Evolutionary conservation across 2,797 vertebrate species (phyloP).

Genomic region (Cynopterus sphinx): DNA sequence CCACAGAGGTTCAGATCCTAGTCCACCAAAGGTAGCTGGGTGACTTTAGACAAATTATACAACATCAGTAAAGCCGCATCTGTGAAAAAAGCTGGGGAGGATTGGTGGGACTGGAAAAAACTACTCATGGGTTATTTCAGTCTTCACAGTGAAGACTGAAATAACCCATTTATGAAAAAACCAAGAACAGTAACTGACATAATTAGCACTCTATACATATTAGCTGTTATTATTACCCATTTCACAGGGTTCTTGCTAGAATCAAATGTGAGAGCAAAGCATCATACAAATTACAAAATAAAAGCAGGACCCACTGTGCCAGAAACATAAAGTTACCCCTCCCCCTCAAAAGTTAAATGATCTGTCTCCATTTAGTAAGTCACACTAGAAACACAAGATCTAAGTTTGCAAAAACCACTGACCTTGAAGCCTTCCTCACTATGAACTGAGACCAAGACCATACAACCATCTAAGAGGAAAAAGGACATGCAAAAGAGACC

Average conservation of each 20-base stretch:
- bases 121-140: too few species aligned
- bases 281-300: neutral
- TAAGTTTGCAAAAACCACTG: conserved; percentile 4
- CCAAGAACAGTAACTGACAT: neutral
- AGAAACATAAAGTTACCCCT: neutral
- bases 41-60: neutral
- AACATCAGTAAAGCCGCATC: neutral
- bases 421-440: conserved; percentile 55
- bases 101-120: neutral
- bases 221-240: neutral
- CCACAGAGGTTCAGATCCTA: neutral
- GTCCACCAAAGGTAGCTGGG: neutral
- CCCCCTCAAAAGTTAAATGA: neutral
- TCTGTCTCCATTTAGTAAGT: neutral
- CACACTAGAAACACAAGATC: neutral
- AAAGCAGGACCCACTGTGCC: neutral
- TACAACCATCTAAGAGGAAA: neutral
- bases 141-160: neutral
- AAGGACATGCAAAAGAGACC: neutral
- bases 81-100: neutral
- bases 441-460: neutral
- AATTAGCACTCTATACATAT: neutral
- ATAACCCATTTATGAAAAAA: neutral
- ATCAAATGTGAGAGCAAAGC: neutral
- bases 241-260: neutral